Evolutionary conservation across 2,113 vertebrate genomes (phyloP).

Genomic region (Labeo rohita): DNA sequence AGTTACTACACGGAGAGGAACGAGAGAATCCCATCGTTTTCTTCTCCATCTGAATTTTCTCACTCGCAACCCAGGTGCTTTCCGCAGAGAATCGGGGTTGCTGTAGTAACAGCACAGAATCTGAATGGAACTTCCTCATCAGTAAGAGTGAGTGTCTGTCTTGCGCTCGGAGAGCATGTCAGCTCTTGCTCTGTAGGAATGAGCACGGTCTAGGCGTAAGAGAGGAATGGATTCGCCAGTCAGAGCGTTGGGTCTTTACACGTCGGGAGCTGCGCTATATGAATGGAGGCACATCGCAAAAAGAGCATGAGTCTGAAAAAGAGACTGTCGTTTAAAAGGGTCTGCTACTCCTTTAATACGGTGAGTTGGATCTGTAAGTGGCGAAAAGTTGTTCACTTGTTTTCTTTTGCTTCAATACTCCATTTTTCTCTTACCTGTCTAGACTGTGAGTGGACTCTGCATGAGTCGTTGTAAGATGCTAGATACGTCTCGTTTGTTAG

Average conservation of each 20-base stretch:
- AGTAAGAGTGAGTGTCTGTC: slow-evolving; percentile 56
- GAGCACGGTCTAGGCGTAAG: slow-evolving; percentile 16
- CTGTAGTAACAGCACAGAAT: slow-evolving; percentile 41
- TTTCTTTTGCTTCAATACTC: background rate
- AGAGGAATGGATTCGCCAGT: slow-evolving; percentile 45
- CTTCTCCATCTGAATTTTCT: background rate
- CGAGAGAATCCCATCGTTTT: slow-evolving; percentile 42
- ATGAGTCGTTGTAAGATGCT: background rate
- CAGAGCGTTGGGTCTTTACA: slow-evolving; percentile 21
- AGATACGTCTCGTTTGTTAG: background rate
- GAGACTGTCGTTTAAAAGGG: slow-evolving; percentile 81
- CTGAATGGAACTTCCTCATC: slow-evolving; percentile 73
- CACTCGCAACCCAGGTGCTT: slow-evolving; percentile 37
- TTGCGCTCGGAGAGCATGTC: slow-evolving; percentile 42
- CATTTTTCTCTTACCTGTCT: slow-evolving; percentile 3
- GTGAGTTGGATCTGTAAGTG: slow-evolving; percentile 66
- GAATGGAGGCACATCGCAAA: slow-evolving; percentile 49
- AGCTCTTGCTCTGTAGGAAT: slow-evolving; percentile 52
- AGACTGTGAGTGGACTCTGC: background rate
- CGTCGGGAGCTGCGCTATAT: slow-evolving; percentile 59
- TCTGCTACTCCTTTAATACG: slow-evolving; percentile 74
- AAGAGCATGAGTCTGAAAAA: slow-evolving; percentile 78
- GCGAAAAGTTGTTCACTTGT: background rate
- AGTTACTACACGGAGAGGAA: slow-evolving; percentile 21
- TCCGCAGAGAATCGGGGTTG: slow-evolving; percentile 60